A percentile compares a stretch with the other conserved stretches of the same genome.
Conservation (phyloP, 2,113 vertebrate genomes). For the Natator depressus region DNA sequence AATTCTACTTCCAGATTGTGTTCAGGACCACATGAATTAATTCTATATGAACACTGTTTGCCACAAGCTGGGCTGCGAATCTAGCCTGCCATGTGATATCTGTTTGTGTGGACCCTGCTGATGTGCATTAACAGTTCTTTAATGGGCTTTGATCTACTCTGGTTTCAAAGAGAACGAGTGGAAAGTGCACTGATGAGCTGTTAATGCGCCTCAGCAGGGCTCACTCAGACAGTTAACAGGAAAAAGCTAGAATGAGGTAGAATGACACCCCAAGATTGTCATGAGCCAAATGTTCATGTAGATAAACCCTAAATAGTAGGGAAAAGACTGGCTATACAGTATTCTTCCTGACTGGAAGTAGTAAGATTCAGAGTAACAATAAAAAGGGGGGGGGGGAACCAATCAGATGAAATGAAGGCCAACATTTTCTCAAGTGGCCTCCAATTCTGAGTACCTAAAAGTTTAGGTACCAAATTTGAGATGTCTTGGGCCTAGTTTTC, state of each 20-base stretch:
- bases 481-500: background rate
- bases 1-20: background rate
- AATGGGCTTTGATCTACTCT: background rate
- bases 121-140: background rate
- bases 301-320: background rate
- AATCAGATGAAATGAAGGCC: background rate
- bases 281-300: no score
- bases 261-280: background rate
- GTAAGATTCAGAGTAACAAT: background rate
- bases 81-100: background rate
- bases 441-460: background rate
- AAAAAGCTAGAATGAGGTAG: background rate
- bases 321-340: fast-evolving
- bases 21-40: background rate
- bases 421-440: background rate
- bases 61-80: background rate
- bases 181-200: background rate
- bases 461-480: background rate
- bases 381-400: background rate
- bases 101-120: background rate
- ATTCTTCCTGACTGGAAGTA: background rate
- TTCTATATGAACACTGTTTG: background rate
- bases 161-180: background rate
- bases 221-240: background rate
- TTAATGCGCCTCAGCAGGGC: background rate